A percentile compares a stretch with the other conserved stretches of the same genome.
Conservation (phyloP, 2,113 vertebrate species). For the Dicrurus megarhynchus region DNA sequence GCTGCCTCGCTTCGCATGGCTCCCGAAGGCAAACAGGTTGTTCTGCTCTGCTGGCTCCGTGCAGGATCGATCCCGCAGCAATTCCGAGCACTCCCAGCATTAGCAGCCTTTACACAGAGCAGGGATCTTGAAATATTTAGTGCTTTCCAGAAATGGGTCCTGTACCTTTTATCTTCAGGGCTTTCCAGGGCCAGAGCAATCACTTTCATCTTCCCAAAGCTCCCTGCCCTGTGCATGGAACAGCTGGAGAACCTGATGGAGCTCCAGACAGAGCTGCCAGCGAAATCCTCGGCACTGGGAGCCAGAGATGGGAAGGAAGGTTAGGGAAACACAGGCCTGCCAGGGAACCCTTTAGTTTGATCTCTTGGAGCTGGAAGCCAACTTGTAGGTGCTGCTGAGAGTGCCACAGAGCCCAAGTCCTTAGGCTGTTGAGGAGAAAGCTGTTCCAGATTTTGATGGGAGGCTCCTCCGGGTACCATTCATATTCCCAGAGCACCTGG, state of each 20-base stretch:
- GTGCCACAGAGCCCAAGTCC: neutral
- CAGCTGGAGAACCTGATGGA: neutral
- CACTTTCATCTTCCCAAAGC: neutral
- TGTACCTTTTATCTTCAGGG: neutral
- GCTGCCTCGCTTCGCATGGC: fast-evolving
- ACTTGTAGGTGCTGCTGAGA: neutral
- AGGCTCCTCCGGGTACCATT: neutral
- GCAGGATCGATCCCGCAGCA: neutral
- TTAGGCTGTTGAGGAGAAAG: neutral
- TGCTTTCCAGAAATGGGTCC: neutral
- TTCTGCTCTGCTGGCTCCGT: neutral
- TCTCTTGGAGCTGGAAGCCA: neutral
- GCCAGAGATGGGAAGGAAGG: neutral
- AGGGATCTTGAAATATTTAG: neutral
- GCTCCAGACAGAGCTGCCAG: neutral
- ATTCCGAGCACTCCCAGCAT: neutral
- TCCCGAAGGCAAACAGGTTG: neutral
- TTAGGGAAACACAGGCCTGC: neutral
- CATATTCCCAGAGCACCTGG: neutral
- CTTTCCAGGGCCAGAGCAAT: neutral
- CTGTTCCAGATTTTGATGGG: neutral
- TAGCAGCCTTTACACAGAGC: neutral
- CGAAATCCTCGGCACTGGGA: neutral
- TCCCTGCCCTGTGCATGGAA: neutral
- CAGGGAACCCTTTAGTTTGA: neutral